Evolutionary conservation across 1,140 invertebrate species (phyloP).

Genomic region (Bombus picipes): DNA sequence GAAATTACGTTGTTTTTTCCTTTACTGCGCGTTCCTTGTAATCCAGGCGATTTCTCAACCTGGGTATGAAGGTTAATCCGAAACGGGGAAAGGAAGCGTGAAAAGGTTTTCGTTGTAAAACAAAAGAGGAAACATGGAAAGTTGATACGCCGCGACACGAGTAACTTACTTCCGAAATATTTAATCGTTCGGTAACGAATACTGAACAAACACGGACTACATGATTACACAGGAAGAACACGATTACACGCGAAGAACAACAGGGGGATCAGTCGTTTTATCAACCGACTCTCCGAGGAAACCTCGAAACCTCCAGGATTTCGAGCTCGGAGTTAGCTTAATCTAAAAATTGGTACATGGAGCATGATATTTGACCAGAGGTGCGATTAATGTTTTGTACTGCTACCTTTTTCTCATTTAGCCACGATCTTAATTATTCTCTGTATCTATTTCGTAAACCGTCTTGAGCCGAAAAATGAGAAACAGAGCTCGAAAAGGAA

Average conservation of each 20-base stretch:
- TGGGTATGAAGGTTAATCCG: slow-evolving; percentile 13
- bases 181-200: background rate
- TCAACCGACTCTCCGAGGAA: background rate
- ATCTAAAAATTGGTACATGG: background rate
- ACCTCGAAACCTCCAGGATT: background rate
- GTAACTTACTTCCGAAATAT: background rate
- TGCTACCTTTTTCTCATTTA: background rate
- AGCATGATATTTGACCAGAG: background rate
- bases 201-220: background rate
- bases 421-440: background rate
- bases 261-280: background rate
- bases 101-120: background rate
- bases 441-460: too few species aligned
- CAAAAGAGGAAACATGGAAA: background rate
- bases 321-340: background rate
- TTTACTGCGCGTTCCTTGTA: background rate
- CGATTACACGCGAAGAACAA: too few species aligned
- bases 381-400: background rate
- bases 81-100: background rate
- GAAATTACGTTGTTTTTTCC: slow-evolving; percentile 21
- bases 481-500: background rate
- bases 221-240: too few species aligned
- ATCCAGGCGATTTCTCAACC: slow-evolving; percentile 16
- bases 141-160: background rate
- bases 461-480: background rate